These are phyloP conservation scores for Triplophysa siluroides DNA, from an alignment of 2,113 vertebrate genomes.

Conservation along the genomic window DNA sequence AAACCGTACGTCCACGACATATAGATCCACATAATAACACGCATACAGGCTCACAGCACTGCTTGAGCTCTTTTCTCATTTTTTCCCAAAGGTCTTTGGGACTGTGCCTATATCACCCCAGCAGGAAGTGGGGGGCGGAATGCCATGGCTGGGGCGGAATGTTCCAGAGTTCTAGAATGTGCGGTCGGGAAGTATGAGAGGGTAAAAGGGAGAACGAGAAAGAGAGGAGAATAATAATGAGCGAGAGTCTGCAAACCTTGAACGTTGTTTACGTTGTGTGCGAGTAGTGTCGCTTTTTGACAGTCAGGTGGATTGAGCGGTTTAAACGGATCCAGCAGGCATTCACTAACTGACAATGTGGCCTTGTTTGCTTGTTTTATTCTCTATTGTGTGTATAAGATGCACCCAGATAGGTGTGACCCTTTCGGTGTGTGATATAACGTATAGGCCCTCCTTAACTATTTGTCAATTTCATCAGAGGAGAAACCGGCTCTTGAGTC, in stretches of 20 bases:
- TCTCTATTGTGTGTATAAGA: conserved; percentile 7
- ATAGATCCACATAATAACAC: neutral
- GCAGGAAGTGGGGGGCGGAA: conserved; percentile 73
- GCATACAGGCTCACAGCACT: conserved; percentile 1
- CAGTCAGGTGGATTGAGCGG: conserved; percentile 19
- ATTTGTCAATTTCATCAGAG: neutral
- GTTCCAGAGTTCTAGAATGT: conserved; percentile 80
- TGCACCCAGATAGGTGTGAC: neutral
- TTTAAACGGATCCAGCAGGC: neutral
- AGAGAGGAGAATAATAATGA: conserved; percentile 16
- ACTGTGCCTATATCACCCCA: conserved; percentile 51
- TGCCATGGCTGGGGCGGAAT: conserved; percentile 84
- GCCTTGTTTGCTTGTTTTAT: neutral
- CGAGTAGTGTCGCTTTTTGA: conserved; percentile 55
- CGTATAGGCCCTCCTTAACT: neutral
- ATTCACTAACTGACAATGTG: neutral
- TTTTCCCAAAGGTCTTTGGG: conserved; percentile 52
- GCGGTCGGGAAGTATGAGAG: conserved; percentile 86
- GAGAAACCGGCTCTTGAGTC: conserved; percentile 18
- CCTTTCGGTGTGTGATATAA: neutral
- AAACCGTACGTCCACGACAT: neutral
- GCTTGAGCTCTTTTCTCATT: conserved; percentile 35
- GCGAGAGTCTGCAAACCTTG: neutral
- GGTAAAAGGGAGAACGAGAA: conserved; percentile 78
- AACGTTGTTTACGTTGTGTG: conserved; percentile 39